Percentiles rank a stretch among this genome's conserved stretches.
Conservation (phyloP, 30 jellyfish, hydroid and myxozoan species). For the Catostylus mosaicus region DNA sequence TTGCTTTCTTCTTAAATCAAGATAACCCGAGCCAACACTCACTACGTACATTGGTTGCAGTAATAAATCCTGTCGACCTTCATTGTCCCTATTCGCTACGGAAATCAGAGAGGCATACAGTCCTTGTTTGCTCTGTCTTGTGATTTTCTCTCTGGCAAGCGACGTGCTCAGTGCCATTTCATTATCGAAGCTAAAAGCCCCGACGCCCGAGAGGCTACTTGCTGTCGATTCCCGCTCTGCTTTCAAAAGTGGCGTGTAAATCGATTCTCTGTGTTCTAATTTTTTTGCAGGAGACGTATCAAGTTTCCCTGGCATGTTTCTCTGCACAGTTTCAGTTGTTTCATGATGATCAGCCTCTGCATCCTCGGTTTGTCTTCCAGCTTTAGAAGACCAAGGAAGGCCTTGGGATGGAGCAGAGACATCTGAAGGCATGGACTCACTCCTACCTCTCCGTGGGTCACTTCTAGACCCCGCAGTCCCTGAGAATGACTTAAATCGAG, state of each 20-base stretch:
- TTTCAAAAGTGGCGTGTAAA: slow-evolving; percentile 79
- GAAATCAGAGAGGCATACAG: slow-evolving; percentile 79
- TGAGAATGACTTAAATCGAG: neutral
- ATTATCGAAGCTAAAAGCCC: slow-evolving; percentile 52
- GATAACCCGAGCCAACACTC: slow-evolving; percentile 85
- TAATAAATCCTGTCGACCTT: slow-evolving; percentile 51
- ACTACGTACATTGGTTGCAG: slow-evolving; percentile 85
- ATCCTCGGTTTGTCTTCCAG: neutral
- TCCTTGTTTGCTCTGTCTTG: slow-evolving; percentile 70
- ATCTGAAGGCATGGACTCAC: slow-evolving; percentile 2
- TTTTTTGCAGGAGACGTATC: slow-evolving; percentile 11
- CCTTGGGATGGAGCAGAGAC: neutral
- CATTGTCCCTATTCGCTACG: slow-evolving; percentile 67
- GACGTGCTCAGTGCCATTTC: slow-evolving; percentile 75
- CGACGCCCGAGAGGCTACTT: slow-evolving; percentile 60
- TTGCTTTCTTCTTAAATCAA: slow-evolving; percentile 72
- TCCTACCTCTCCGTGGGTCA: slow-evolving; percentile 2
- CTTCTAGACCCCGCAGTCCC: neutral
- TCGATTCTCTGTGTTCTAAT: slow-evolving; percentile 26
- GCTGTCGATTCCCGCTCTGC: slow-evolving; percentile 19
- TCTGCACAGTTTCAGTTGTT: neutral
- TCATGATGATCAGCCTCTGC: neutral
- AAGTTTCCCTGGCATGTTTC: slow-evolving; percentile 13
- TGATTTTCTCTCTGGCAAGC: slow-evolving; percentile 51
- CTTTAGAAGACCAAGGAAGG: slow-evolving; percentile 14